Base-by-base conservation (phyloP, 2,797 vertebrate genomes). In the Cichlasoma orientale region DNA sequence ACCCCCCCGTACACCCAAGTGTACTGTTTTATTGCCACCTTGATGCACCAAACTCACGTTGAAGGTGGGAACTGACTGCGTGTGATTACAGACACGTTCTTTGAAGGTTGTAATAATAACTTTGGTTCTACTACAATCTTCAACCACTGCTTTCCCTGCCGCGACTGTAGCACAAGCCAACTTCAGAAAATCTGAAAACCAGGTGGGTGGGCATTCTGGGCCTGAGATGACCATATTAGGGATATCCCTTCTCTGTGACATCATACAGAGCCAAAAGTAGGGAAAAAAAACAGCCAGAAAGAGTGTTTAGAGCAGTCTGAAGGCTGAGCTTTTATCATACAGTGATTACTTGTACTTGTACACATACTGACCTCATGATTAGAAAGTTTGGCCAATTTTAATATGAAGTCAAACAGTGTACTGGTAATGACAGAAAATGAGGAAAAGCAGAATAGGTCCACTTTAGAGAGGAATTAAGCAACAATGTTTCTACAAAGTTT, bases 401-500 rank as follows among this genome's bases (percentile, higher is more conserved):
- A 68, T 29, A 68, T 29, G 25, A 68, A 63, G 21, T 27, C 61
- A 66, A 18, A 68, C 25, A 50, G n/a, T 44, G 13, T 7, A 6
- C 29, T 31, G 41, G 4, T 29, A 29, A 68, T n/a, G 29, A 52
- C 4, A 68, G 25, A n/a, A 68, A 68, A 52, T 52, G 47, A 31
- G 44, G 63, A n/a, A 68, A 68, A 47, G 44, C 63, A 52, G 18
- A 68, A 68, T 50, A 68, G 25, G 63, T 68, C 63, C 63, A 68
- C 44, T 68, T 68, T 68, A 31, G 29, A 29, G 63, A 31, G 11
- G 47, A 68, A 50, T 31, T 52, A 68, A 52, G 6, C 25, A 29
- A 9, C 50, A 68, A 68, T 50, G 4, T 47, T 50, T 68, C 44
- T 31, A 25, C 44, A 68, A 68, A 29, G 41, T 50, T 13, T 5